Evolutionary conservation across 2,113 vertebrate genomes (phyloP), one percentile per base, ranked within the genome.

Genomic region (Nanger granti): DNA sequence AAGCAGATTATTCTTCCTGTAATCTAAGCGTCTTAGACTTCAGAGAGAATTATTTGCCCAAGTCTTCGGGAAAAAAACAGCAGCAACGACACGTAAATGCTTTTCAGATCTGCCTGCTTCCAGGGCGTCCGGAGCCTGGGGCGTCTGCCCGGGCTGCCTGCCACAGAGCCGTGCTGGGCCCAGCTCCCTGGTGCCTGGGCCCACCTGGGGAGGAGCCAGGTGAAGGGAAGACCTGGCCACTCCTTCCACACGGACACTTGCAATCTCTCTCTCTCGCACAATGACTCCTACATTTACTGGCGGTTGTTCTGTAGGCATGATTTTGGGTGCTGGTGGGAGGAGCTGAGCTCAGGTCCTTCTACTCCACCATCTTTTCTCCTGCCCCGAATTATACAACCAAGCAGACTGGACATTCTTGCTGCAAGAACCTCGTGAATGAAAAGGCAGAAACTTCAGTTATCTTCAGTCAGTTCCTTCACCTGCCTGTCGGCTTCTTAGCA

Each of bases 181-280:
- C 10, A 4, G n/a, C 29, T 86, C 11, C 8, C 62, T 18, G 5
- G 10, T 1, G 3, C 20, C 5, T 0, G 1, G 15, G 34, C 4
- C 83, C 5, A 2, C 1, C 44, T 22, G 57, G 44, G 34, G 17
- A 57, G 20, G 55, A 60, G 15, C 59, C 34, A 4, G 60, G 62
- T 12, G 54, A 12, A 41, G 69, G 52, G 20, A 28, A 49, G 37
- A 31, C 47, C 15, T 37, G 12, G 17, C 9, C 9, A 26, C n/a
- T 0, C n/a, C 37, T 17, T 1, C 37, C 5, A 6, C 11, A 4
- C 13, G 8, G 20, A 64, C 15, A 22, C n/a, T 44, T 26, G 12
- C 83, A 79, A 47, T 15, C 29, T 44, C 37, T 87, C 37, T 83
- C 31, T 29, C 24, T 84, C 7, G 2, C 5, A 44, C 8, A 17